phyloP scores from a whole-genome alignment of 2,888 invertebrate species.

The Megalurothrips usitatus region DNA sequence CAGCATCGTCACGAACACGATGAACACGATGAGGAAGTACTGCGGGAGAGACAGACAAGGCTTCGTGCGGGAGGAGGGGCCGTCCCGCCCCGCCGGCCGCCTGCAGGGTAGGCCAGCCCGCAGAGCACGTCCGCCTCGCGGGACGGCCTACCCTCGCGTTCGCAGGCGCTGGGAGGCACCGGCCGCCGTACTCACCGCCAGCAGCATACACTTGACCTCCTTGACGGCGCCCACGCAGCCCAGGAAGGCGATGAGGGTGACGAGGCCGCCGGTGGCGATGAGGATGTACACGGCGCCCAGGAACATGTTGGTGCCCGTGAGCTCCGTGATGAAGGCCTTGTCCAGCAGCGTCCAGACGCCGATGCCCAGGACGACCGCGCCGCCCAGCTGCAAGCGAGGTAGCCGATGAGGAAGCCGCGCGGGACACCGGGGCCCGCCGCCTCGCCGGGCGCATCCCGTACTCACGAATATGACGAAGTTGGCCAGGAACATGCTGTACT shows the following conservation, averaged over 20 bases:
- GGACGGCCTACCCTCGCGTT: too few relatives aligned
- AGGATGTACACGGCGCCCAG: slow-evolving; percentile 81
- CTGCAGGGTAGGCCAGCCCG: too few relatives aligned
- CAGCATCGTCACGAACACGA: slow-evolving; percentile 84
- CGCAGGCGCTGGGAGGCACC: too few relatives aligned
- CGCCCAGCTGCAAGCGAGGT: slow-evolving; percentile 61
- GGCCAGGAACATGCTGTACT: slow-evolving; percentile 75
- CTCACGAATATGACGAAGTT: slow-evolving; percentile 86
- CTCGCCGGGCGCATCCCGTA: slow-evolving; percentile 39
- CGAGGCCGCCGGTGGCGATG: slow-evolving; percentile 73
- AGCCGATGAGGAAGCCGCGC: background rate
- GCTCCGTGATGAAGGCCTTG: slow-evolving; percentile 75
- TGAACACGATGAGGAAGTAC: slow-evolving; percentile 84
- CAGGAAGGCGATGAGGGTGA: slow-evolving; percentile 78
- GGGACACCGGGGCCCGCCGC: background rate
- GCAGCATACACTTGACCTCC: slow-evolving; percentile 88
- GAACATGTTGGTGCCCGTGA: slow-evolving; percentile 82
- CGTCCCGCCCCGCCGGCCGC: too few relatives aligned
- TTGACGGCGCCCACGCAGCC: slow-evolving; percentile 92
- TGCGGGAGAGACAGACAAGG: slow-evolving; percentile 48
- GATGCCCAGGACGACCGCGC: slow-evolving; percentile 67
- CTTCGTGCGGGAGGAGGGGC: too few relatives aligned
- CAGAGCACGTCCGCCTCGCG: too few relatives aligned
- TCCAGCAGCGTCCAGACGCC: slow-evolving; percentile 83
- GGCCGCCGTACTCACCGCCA: slow-evolving; percentile 62